Conservation (phyloP, 2,797 vertebrate genomes). For the Schizopygopsis malacanthus region DNA sequence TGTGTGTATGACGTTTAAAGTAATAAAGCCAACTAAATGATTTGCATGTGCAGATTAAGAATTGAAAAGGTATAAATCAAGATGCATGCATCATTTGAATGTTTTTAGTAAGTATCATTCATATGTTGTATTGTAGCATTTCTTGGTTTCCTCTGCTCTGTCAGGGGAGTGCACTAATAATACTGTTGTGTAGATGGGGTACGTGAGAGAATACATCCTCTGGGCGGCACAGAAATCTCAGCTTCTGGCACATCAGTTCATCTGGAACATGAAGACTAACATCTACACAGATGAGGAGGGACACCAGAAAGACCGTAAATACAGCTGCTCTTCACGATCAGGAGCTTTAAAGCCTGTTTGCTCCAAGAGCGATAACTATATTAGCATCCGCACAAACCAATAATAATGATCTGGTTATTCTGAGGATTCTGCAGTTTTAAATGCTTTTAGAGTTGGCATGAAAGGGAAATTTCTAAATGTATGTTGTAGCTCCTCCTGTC, state of each 20-base stretch:
- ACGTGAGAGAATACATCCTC: slow-evolving; percentile 95
- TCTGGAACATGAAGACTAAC: slow-evolving; percentile 99
- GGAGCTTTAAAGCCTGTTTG: background rate
- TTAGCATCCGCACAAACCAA: background rate
- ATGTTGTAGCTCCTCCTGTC: too few relatives aligned
- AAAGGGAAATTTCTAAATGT: background rate
- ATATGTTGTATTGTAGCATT: background rate
- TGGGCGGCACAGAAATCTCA: slow-evolving; percentile 96
- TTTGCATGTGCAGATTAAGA: background rate
- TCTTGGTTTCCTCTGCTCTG: background rate
- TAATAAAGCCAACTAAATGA: background rate
- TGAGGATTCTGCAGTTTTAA: background rate
- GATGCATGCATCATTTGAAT: background rate
- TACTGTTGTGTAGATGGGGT: slow-evolving; percentile 89
- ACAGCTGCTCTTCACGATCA: background rate
- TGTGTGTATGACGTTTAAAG: background rate
- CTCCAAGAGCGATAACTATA: background rate
- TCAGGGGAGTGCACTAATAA: background rate
- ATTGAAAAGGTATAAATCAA: background rate
- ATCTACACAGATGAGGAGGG: slow-evolving; percentile 92
- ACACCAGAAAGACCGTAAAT: slow-evolving; percentile 93
- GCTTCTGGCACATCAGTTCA: slow-evolving; percentile 95
- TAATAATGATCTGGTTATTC: background rate
- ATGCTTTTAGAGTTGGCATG: background rate
- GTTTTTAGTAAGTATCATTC: background rate